Base-by-base conservation (phyloP, 2,797 vertebrate genomes). In the Argentina silus region DNA sequence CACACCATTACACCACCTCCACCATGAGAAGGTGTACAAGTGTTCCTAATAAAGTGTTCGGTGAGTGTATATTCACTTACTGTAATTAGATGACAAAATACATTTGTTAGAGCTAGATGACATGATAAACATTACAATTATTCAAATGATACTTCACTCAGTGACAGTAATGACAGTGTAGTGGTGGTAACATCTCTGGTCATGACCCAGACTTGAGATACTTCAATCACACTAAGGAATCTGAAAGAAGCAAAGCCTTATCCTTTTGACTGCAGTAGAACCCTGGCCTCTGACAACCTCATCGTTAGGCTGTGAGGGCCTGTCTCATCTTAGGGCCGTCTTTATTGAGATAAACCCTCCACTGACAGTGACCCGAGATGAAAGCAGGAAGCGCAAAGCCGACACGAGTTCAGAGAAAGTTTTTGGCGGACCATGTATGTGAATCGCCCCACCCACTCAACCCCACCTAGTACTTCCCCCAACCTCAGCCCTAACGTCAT, bases 311-410 rank as follows among this genome's bases (percentile, higher is more conserved):
- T 56, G 77, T 14, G 14, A 50, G 72, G 78, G 81, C 82, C 76
- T 63, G 0, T 86, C 88, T 91, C 80, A 90, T 92, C 88, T 89
- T 73, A 3, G 75, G 72, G 67, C 78, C 7, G 76, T 86, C 86
- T 87, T 88, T 89, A 87, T 88, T 74, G 73, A 84, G 88, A 90
- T 92, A 91, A 92, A 91, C 74, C 91, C 89, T 84, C 79, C 9
- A 77, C 87, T 91, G 88, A 89, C 88, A 89, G 85, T 91, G 91
- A 92, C 92, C 92, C 21, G 75, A 92, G 89, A 92, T 93, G 89
- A 93, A 93, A 93, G 92, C 7, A 53, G 51, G 77, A 89, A 83
- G 78, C 81, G 19, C 72, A 90, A 92, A 93, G 88, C 90, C 80
- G 7, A 64, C 27, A 0, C 70, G 85, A 88, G 93, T 93, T 93